Evolutionary conservation across 2,797 vertebrate species (phyloP), one percentile per base, ranked within the genome.

Genomic region (Malacoctenus gilli): DNA sequence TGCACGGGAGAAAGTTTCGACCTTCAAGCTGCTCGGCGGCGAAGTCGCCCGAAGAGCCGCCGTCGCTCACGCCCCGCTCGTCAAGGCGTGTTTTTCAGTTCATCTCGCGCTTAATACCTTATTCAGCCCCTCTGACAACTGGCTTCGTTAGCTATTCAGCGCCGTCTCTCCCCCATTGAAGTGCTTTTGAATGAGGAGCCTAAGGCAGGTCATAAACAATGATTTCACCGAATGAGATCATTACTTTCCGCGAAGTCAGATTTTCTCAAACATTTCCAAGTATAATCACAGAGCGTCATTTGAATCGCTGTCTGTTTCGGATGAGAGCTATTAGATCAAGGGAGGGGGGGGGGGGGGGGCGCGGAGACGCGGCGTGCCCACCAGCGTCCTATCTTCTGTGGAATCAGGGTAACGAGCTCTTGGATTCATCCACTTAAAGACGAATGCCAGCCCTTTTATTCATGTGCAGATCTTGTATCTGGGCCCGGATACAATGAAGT

Each of bases 1-100:
- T n/a, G n/a, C n/a, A n/a, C n/a, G n/a, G n/a, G 57, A 62, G 37
- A 51, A 71, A 56, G 70, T 70, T 77, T 10, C 62, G 84, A 85
- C 85, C 83, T 82, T 74, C 64, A 48, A 58, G 64, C 47, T 55
- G 43, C 18, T 52, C 12, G 0, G 34, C n/a, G 46, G 42, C 49
- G 44, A 68, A 75, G 57, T 69, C 58, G 47, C 68, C 59, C 52
- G 6, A 54, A 60, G 32, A 51, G 32, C 57, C n/a, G n/a, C n/a
- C n/a, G 72, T 78, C 57, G 47, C 65, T 59, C 32, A 39, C 36
- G 38, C 34, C 41, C 40, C n/a, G 4, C 57, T 75, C 72, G 71
- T 80, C 43, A 57, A 56, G 71, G 66, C 54, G 23, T 57, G 54
- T 67, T 69, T 72, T 59, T 75, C 69, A 60, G 18, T 65, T 80